These are phyloP conservation scores for Diadumene lineata DNA, from an alignment of 92 coral and sea anemone genomes.

Conservation along the genomic window DNA sequence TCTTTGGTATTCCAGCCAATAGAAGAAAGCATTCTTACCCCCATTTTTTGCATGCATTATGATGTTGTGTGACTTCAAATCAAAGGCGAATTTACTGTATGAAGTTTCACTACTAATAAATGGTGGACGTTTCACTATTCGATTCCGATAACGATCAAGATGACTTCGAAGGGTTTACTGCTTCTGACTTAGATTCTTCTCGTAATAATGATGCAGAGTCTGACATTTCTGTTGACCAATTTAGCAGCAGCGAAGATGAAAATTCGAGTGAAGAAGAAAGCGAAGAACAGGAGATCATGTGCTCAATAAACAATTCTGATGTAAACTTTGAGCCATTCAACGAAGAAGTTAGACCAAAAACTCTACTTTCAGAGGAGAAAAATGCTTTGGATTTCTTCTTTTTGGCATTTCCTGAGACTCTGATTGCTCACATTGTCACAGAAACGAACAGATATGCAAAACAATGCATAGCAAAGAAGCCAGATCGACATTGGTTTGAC, in stretches of 20 bases:
- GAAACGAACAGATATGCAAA: slow-evolving; percentile 37
- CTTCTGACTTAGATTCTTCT: neutral
- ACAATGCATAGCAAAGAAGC: slow-evolving; percentile 22
- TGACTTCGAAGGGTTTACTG: neutral
- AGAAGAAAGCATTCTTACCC: no score
- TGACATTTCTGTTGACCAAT: neutral
- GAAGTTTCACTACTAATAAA: no score
- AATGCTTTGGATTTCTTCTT: slow-evolving; percentile 41
- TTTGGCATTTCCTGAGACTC: slow-evolving; percentile 11
- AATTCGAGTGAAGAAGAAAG: neutral
- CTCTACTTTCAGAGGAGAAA: slow-evolving; percentile 18
- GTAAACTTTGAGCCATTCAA: neutral
- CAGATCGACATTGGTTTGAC: slow-evolving; percentile 20
- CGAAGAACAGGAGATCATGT: neutral
- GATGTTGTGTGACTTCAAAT: no score
- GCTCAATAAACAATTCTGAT: neutral
- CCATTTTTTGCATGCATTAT: no score
- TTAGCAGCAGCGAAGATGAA: neutral
- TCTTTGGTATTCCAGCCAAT: no score
- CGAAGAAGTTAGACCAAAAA: neutral
- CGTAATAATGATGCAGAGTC: neutral
- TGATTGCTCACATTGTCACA: slow-evolving; percentile 10
- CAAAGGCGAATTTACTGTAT: no score
- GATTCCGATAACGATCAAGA: neutral
- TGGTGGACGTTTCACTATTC: no score